Evolutionary conservation across 2,797 vertebrate genomes (phyloP).

Genomic region (Enteromius mattozi): DNA sequence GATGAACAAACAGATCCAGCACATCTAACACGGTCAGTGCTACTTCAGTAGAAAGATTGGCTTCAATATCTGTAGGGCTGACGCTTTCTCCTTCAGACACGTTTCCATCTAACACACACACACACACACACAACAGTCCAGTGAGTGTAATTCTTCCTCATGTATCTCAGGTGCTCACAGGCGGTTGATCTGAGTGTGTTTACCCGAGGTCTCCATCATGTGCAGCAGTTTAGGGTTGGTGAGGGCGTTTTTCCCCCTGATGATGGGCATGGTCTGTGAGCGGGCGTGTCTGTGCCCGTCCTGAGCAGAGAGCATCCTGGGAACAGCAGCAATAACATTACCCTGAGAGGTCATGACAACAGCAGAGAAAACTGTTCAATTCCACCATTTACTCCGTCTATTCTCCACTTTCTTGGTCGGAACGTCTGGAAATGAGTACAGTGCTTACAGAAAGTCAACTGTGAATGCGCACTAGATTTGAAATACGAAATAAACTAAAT

Average conservation of each 20-base stretch:
- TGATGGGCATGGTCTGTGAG: constrained; percentile 97
- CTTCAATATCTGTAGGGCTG: constrained; percentile 92
- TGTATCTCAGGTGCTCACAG: not conserved
- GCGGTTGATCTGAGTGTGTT: not conserved
- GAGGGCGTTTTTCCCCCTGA: constrained; percentile 94
- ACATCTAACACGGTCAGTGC: constrained; percentile 92
- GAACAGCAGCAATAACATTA: not conserved
- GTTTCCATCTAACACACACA: constrained; percentile 74
- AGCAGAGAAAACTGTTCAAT: not conserved
- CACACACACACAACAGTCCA: not conserved
- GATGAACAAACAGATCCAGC: constrained; percentile 90
- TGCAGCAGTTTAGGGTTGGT: constrained; percentile 95
- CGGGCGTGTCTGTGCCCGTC: constrained; percentile 93
- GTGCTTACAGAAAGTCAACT: not conserved
- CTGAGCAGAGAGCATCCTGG: constrained; percentile 89
- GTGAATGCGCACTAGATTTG: not conserved
- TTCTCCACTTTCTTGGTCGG: not conserved
- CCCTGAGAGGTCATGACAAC: not conserved
- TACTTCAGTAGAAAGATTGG: constrained; percentile 94
- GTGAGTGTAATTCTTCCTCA: not conserved
- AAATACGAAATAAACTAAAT: not conserved
- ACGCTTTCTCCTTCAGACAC: constrained; percentile 88
- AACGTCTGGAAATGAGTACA: not conserved
- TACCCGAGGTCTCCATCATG: constrained; percentile 88
- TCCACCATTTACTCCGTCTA: not conserved